phyloP scores from a whole-genome alignment of 2,797 vertebrate genomes.

The Rhabdophis nuchalis region DNA sequence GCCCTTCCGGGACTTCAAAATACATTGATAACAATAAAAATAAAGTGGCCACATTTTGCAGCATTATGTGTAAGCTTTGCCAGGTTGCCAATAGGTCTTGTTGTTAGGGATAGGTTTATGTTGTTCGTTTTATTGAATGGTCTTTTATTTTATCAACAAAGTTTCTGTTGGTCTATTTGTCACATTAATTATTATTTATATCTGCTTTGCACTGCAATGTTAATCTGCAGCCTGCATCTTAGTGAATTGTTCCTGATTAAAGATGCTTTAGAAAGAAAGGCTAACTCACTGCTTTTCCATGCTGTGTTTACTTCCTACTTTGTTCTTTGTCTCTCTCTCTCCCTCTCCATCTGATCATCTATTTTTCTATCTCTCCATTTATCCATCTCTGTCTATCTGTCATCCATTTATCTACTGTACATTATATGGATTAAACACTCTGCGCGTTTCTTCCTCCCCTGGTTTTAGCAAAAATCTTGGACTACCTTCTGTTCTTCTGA shows the following conservation, averaged over 20 bases:
- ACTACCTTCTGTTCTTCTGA: background rate
- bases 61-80: background rate
- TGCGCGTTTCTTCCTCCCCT: background rate
- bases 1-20: too few species aligned
- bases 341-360: too few species aligned
- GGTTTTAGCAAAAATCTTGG: background rate
- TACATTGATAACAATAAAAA: too few species aligned
- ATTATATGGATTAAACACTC: background rate
- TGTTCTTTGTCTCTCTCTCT: background rate
- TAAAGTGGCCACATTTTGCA: background rate
- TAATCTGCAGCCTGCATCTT: background rate
- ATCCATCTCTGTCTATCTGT: background rate
- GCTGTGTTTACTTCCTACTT: background rate
- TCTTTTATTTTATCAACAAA: background rate
- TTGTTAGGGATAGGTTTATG: background rate
- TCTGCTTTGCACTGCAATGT: background rate
- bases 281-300: background rate
- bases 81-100: background rate
- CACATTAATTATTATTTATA: too few species aligned
- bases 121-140: background rate
- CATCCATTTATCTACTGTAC: background rate
- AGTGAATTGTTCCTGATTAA: background rate
- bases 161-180: background rate
- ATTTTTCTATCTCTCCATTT: background rate
- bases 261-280: background rate